Base-by-base conservation (phyloP, 2,797 vertebrate species). In the Micropoecilia bifurca region DNA sequence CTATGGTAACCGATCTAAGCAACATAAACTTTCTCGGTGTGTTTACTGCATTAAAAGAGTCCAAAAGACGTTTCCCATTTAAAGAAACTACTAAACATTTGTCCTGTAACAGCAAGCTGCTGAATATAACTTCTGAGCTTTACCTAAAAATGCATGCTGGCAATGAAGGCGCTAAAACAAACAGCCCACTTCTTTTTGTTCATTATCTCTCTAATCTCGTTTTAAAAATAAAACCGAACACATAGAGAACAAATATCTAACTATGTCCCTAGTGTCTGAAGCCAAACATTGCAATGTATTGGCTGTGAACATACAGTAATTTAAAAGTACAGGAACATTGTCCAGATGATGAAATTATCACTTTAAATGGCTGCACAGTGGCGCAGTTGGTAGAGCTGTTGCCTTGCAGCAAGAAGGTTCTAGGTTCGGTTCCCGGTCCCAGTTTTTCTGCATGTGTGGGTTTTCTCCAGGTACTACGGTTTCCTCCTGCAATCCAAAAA, bases 261-360 rank as follows among this genome's bases (percentile, higher is more conserved):
- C 43, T n/a, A 46, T 28, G 43, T 43, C 39, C 63, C 7, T 14
- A 43, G 22, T 43, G 39, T 4, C 36, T 41, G 36, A 68, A 22
- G 36, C 68, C 68, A 71, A 28, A 28, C 28, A 71, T 46, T 41
- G 28, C 68, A 69, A 25, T 71, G 25, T 2, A 45, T n/a, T 71
- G 28, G 41, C 25, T 28, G 41, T 45, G 41, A 3, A 28, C 6
- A 0, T 10, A 41, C 10, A n/a, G 6, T 68, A n/a, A 13, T 41
- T 41, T 41, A 36, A 25, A n/a, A 43, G 10, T n/a, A n/a, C 2
- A n/a, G 12, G 2, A 13, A 69, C 39, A 69, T n/a, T 43, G 22
- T 69, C 39, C 39, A n/a, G 66, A 43, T 43, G 22, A 69, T n/a
- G 12, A 69, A 69, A 69, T n/a, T n/a, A 69, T n/a, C 66, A 69